Evolutionary conservation across 2,888 invertebrate species (phyloP).

Genomic region (Tipula confusa): DNA sequence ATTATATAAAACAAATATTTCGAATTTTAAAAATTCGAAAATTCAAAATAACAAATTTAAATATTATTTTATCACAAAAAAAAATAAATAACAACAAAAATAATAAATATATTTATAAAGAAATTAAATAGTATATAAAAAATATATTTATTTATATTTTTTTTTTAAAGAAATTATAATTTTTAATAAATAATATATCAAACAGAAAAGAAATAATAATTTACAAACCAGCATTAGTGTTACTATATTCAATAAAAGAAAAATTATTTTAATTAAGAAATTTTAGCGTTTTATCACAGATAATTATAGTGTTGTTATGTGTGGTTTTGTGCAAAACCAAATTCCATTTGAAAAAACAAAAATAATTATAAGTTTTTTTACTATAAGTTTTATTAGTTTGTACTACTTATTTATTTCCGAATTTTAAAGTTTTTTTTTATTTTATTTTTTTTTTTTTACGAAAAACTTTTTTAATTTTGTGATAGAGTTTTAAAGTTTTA

Average conservation of each 20-base stretch:
- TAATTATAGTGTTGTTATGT: too few species aligned
- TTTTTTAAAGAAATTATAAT: constrained; percentile 8
- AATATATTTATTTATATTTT: not conserved
- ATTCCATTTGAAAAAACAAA: not conserved
- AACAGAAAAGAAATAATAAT: not conserved
- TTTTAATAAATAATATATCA: constrained; percentile 12
- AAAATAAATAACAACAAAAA: constrained; percentile 26
- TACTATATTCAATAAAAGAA: not conserved
- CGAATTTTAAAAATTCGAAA: not conserved
- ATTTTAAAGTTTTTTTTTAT: not conserved
- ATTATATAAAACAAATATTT: not conserved
- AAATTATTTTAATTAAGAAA: not conserved
- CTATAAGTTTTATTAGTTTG: not conserved
- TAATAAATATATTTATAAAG: constrained; percentile 14
- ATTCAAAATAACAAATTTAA: not conserved
- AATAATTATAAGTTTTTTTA: not conserved
- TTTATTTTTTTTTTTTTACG: not conserved
- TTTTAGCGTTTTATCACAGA: not conserved
- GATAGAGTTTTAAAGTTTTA: constrained; percentile 1
- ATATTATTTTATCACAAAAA: not conserved
- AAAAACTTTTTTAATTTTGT: not conserved
- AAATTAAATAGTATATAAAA: constrained; percentile 26
- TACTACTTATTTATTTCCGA: not conserved
- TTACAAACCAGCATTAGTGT: not conserved
- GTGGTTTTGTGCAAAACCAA: too few species aligned